Evolutionary conservation across 2,888 invertebrate genomes (phyloP), one percentile per base, ranked within the genome.

Genomic region (Limnephilus marmoratus): DNA sequence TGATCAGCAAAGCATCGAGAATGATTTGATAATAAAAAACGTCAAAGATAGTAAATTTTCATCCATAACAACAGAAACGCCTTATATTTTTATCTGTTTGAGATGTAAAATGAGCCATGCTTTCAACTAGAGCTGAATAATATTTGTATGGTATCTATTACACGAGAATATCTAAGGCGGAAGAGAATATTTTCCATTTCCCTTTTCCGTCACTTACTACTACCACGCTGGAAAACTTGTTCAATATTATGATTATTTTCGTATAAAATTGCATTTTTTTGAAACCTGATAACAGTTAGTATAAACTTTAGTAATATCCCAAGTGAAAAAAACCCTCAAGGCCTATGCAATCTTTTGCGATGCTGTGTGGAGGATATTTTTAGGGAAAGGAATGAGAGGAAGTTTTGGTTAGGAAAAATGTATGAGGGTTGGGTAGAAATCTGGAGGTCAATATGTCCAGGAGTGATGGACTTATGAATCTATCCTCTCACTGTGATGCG

Each of bases 101-200:
- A n/a, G 68, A n/a, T 68, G 68, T 68, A 68, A 68, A 68, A 68
- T 68, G 68, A 68, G 68, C 68, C 68, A 68, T n/a, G 68, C 68
- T 68, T 68, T 68, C 68, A 68, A 68, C 68, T 68, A 68, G 68
- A 68, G n/a, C 68, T n/a, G 68, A 68, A n/a, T 68, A 68, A 68
- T 68, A 68, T 68, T 68, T 68, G 68, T 68, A 9, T n/a, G 24
- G 68, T 68, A 68, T 68, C 68, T 68, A 68, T 68, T 68, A 68
- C 68, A 68, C 24, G 68, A 68, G 24, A 68, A 68, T 68, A 68
- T 9, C 4, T 7, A 68, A 68, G 68, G 68, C 68, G 24, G n/a
- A 24, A 68, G 68, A 24, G 24, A 68, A 24, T 68, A 68, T 68
- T 68, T 68, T 9, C 0, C 68, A 68, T n/a, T 68, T 68, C 9